Evolutionary conservation across 2,113 vertebrate species (phyloP).

Genomic region (Oryzias curvinotus): DNA sequence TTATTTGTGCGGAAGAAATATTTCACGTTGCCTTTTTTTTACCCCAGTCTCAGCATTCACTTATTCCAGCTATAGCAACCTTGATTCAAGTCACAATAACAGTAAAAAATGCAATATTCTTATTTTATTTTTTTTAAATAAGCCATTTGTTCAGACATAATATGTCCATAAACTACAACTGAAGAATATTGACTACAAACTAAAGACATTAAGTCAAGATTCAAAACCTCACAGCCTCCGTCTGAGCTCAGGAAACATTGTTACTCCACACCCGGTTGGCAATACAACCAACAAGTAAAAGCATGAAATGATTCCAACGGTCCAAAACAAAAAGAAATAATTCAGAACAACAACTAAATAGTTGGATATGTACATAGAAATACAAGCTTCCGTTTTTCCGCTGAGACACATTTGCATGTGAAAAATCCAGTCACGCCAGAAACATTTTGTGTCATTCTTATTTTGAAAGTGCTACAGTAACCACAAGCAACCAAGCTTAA

Average conservation of each 20-base stretch:
- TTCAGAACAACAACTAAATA: constrained; percentile 17
- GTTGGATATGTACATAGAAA: constrained; percentile 47
- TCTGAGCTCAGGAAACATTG: constrained; percentile 20
- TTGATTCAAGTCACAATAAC: constrained; percentile 22
- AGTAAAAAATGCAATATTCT: constrained; percentile 52
- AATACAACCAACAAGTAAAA: constrained; percentile 17
- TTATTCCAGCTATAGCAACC: constrained; percentile 12
- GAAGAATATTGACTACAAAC: constrained; percentile 6
- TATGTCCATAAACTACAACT: too few relatives aligned
- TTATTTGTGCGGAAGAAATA: constrained; percentile 52
- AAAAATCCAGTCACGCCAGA: constrained; percentile 1
- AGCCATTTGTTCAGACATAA: constrained; percentile 22
- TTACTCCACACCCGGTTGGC: neutral
- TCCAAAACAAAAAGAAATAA: constrained; percentile 41
- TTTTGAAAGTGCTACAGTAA: constrained; percentile 6
- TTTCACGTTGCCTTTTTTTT: constrained; percentile 3
- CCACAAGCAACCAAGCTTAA: too few relatives aligned
- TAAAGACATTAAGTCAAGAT: neutral
- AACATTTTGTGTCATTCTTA: neutral
- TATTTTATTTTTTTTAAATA: constrained; percentile 47
- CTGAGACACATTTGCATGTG: constrained; percentile 9
- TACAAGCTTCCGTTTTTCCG: constrained; percentile 28
- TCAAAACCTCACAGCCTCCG: constrained; percentile 15
- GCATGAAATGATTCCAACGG: constrained; percentile 29
- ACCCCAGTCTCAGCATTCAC: constrained; percentile 2